A percentile compares a stretch with the other conserved stretches of the same genome.
phyloP scores from a whole-genome alignment of 2,113 vertebrate genomes.

The Mesembrinibis cayennensis region DNA sequence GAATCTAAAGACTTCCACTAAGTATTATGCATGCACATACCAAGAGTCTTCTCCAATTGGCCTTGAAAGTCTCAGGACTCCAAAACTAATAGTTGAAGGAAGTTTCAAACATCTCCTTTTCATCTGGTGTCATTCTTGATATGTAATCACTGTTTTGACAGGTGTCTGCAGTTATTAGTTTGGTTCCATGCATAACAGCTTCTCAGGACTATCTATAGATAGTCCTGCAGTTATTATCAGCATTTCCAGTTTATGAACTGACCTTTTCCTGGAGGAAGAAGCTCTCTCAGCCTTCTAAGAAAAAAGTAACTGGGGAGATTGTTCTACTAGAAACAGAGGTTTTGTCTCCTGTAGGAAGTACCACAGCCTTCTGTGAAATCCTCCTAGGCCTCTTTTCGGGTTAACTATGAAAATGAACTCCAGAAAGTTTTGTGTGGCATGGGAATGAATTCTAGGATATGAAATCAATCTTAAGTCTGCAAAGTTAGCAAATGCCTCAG shows the following conservation, averaged over 20 bases:
- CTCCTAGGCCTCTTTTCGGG: background rate
- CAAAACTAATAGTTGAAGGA: background rate
- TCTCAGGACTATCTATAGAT: background rate
- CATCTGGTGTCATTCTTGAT: background rate
- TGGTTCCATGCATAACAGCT: background rate
- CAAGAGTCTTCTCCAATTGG: background rate
- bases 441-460: background rate
- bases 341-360: background rate
- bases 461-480: background rate
- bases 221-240: background rate
- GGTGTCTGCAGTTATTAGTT: constrained; percentile 12
- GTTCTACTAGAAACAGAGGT: background rate
- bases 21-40: background rate
- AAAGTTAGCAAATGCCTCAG: background rate
- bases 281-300: background rate
- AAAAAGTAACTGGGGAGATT: background rate
- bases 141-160: constrained; percentile 8
- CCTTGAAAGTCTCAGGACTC: constrained; percentile 12
- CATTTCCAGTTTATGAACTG: constrained; percentile 11
- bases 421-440: background rate
- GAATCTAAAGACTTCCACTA: background rate
- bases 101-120: constrained; percentile 39
- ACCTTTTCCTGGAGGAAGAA: background rate
- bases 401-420: background rate
- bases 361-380: background rate